These are phyloP conservation scores for Callopanchax toddi DNA, from an alignment of 2,113 vertebrate genomes.

Conservation along the genomic window DNA sequence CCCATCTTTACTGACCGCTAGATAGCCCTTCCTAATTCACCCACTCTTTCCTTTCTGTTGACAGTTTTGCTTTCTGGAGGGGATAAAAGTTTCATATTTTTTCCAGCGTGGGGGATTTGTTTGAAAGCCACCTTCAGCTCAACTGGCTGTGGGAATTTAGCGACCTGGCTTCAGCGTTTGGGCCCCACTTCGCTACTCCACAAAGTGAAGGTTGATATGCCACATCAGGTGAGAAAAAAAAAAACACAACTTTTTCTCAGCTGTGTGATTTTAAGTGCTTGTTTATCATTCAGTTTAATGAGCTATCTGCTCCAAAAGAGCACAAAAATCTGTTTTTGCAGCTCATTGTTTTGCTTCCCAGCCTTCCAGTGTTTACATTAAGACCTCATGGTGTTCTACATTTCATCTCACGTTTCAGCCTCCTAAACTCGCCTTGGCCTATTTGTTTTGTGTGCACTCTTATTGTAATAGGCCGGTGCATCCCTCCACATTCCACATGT, in stretches of 20 bases:
- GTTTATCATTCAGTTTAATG: constrained; percentile 10
- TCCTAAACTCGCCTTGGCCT: constrained; percentile 11
- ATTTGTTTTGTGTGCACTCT: constrained; percentile 35
- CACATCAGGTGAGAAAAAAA: constrained; percentile 74
- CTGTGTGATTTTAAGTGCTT: background rate
- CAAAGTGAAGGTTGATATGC: constrained; percentile 74
- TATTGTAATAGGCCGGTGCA: constrained; percentile 62
- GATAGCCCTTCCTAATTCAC: constrained; percentile 49
- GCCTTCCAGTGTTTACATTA: constrained; percentile 8
- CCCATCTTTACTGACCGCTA: constrained; percentile 39
- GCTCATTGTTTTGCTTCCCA: constrained; percentile 35
- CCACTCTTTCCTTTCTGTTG: constrained; percentile 51
- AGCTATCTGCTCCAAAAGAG: constrained; percentile 26
- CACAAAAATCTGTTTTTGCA: background rate
- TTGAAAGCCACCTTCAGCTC: constrained; percentile 41
- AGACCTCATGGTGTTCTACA: constrained; percentile 27
- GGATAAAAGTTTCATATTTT: background rate
- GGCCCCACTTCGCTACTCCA: constrained; percentile 36
- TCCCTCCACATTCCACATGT: constrained; percentile 68
- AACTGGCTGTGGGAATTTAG: constrained; percentile 42
- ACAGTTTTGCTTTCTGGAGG: constrained; percentile 63
- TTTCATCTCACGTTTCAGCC: constrained; percentile 32
- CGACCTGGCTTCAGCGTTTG: constrained; percentile 49
- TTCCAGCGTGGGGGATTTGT: constrained; percentile 26
- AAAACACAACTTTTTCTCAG: background rate